Evolutionary conservation across 37 sponge, comb jelly and placozoan species (phyloP).

Genomic region (Cladorhizidae sp.): DNA sequence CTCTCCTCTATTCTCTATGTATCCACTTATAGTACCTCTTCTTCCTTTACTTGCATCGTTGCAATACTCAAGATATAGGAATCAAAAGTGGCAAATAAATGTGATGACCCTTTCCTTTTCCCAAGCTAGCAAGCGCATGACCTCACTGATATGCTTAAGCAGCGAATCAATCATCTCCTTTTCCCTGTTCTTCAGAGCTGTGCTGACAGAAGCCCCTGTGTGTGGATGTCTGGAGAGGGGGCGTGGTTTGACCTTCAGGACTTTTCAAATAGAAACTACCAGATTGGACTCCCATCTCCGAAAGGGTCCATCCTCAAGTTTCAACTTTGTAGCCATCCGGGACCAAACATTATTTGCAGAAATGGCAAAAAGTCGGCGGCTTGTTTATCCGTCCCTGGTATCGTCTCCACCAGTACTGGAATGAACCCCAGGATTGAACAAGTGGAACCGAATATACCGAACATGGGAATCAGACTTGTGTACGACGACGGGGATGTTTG

Average conservation of each 20-base stretch:
- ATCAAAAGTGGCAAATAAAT: too few relatives aligned
- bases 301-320: constrained; percentile 27
- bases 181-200: constrained; percentile 20
- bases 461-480: constrained; percentile 42
- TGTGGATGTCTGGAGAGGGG: constrained; percentile 32
- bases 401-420: constrained; percentile 41
- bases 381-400: constrained; percentile 54
- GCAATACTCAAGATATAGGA: too few relatives aligned
- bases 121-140: too few relatives aligned
- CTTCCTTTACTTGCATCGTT: too few relatives aligned
- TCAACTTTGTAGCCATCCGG: constrained; percentile 9
- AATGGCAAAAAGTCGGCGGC: constrained; percentile 22
- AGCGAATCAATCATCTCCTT: too few relatives aligned
- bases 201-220: neutral
- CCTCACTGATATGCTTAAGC: too few relatives aligned
- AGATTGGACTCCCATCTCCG: constrained; percentile 23
- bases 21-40: too few relatives aligned
- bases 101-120: too few relatives aligned
- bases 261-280: constrained; percentile 12
- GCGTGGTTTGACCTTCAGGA: constrained; percentile 25
- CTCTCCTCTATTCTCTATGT: too few relatives aligned
- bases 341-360: neutral
- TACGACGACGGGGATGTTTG: constrained; percentile 56
- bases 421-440: constrained; percentile 17
- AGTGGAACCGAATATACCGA: constrained; percentile 38